These are phyloP conservation scores for Parazoanthus darwini DNA, from an alignment of 92 coral and sea anemone species.

Conservation along the genomic window DNA sequence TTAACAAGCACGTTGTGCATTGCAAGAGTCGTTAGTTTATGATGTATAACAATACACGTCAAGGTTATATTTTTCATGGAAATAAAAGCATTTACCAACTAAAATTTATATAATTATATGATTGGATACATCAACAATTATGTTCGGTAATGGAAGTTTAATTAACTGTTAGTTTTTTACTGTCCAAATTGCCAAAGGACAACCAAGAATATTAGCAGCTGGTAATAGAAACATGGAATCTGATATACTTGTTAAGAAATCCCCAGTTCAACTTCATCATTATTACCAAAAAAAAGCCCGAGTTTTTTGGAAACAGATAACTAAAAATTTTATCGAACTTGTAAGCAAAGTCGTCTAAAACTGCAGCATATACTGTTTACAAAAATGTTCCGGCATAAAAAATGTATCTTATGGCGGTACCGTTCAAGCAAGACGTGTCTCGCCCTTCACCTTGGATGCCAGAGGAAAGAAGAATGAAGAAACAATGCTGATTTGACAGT, in stretches of 20 bases:
- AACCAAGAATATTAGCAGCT: not conserved
- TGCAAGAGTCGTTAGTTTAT: not conserved
- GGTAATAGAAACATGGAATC: not conserved
- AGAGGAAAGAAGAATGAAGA: no score
- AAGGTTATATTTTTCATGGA: not conserved
- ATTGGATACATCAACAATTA: not conserved
- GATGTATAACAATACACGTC: not conserved
- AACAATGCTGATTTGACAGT: no score
- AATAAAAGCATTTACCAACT: not conserved
- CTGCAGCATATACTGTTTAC: not conserved
- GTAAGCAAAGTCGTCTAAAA: not conserved
- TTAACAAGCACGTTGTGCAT: not conserved
- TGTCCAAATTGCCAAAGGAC: not conserved
- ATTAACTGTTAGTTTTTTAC: not conserved
- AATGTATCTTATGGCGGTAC: no score
- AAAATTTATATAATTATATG: not conserved
- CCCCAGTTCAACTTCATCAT: not conserved
- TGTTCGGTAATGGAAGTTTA: not conserved
- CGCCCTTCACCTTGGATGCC: no score
- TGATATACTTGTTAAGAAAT: no score
- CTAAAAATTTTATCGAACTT: no score
- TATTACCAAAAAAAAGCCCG: not conserved
- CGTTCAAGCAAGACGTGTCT: no score
- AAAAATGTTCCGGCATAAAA: no score
- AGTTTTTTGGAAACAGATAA: not conserved